Evolutionary conservation across 2,888 invertebrate genomes (phyloP), one percentile per base, ranked within the genome.

Genomic region (Hermodice carunculata): DNA sequence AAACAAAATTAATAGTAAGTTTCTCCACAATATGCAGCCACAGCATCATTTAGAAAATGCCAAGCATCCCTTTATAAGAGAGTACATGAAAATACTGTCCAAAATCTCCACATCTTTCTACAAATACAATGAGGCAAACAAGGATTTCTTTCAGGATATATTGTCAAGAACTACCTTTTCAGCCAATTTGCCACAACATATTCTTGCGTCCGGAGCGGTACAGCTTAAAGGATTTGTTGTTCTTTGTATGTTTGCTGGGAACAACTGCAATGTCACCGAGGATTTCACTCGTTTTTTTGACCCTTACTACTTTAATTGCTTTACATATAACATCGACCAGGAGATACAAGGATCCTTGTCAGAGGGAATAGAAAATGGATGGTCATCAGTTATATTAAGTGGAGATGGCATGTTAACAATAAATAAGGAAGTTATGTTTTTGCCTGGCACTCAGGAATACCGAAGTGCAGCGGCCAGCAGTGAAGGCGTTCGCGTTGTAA

Each of bases 331-430:
- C n/a, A 40, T 56, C 26, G 43, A 44, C 2, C 56, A 56, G 11
- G 28, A 53, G 29, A 51, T 46, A 24, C 37, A 61, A 29, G 53
- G 37, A 17, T 54, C 66, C 3, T 61, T 71, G 17, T 62, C 64
- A 28, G 67, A 71, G 40, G 72, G 72, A n/a, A 73, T 73, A n/a
- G 73, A 73, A 46, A 72, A 72, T 44, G 73, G 73, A 28, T 73
- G 73, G 73, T 73, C 73, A n/a, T 40, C 66, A 14, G 64, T 73
- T 37, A 14, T 73, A 8, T 56, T 71, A 22, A 67, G 63, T 31
- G 73, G 73, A 14, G 70, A 65, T 58, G 73, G 73, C 42, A 67
- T 73, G 64, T 56, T 73, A 34, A 66, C 65, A 46, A 61, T 54
- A 14, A 73, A 73, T 52, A 52, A 52, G 11, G 69, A 71, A 32